A percentile compares a stretch with the other conserved stretches of the same genome.
Evolutionary conservation across 2,113 vertebrate genomes (phyloP).

Genomic region (Lamprotornis superbus): DNA sequence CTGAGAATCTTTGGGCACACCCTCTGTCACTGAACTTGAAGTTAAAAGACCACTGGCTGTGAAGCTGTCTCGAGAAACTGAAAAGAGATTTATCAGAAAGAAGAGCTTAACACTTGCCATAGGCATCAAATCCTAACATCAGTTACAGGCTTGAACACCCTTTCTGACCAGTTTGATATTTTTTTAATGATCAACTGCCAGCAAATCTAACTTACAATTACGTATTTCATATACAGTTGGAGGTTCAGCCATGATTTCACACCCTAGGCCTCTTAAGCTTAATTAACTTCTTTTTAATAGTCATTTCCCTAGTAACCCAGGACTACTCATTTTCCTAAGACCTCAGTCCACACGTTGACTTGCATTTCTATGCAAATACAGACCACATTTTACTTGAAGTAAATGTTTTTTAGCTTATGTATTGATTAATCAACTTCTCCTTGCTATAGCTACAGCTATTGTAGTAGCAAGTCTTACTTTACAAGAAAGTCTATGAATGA

Average conservation of each 20-base stretch:
- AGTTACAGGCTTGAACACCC: background rate
- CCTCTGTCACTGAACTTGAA: slow-evolving; percentile 80
- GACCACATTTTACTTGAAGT: background rate
- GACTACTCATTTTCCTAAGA: background rate
- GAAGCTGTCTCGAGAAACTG: slow-evolving; percentile 75
- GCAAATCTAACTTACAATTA: background rate
- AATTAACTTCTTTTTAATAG: background rate
- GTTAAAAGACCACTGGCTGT: slow-evolving; percentile 83
- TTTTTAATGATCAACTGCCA: background rate
- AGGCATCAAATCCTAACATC: background rate
- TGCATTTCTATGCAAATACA: background rate
- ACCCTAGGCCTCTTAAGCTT: background rate
- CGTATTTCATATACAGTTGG: background rate
- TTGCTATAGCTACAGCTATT: background rate
- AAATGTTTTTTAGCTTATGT: background rate
- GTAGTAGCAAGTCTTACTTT: background rate
- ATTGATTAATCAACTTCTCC: background rate
- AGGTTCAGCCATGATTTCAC: background rate
- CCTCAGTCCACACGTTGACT: background rate
- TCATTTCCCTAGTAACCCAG: background rate
- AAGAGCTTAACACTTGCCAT: background rate
- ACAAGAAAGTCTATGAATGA: background rate
- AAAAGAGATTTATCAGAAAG: background rate
- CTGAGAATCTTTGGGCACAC: slow-evolving; percentile 87
- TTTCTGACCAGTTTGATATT: background rate